Evolutionary conservation across 2,113 vertebrate species (phyloP).

Genomic region (Sporophila hypoxantha): DNA sequence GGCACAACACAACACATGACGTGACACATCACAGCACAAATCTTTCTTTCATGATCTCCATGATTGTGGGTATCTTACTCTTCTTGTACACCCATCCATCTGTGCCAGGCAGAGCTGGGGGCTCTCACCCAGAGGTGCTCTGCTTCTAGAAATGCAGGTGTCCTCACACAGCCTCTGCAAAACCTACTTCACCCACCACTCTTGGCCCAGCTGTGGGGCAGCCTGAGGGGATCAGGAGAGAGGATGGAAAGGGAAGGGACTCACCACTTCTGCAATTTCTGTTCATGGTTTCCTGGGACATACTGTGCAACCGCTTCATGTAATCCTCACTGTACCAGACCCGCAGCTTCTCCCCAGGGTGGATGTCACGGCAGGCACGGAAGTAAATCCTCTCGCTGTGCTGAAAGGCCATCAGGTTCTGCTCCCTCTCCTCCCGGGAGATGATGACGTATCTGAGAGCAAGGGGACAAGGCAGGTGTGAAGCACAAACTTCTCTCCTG

Average conservation of each 20-base stretch:
- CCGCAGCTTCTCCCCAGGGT: slow-evolving; percentile 80
- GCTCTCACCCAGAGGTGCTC: background rate
- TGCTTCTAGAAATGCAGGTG: background rate
- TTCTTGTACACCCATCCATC: background rate
- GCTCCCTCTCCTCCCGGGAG: slow-evolving; percentile 83
- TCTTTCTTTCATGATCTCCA: background rate
- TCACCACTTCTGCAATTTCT: slow-evolving; percentile 83
- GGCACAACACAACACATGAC: background rate
- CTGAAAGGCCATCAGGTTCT: slow-evolving; percentile 91
- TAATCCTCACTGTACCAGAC: slow-evolving; percentile 95
- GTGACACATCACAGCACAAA: background rate
- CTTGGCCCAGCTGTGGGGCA: background rate
- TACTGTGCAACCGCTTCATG: slow-evolving; percentile 82
- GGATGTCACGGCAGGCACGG: slow-evolving; percentile 79
- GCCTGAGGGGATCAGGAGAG: background rate
- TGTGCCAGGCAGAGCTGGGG: background rate
- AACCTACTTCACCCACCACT: background rate
- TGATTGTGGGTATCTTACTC: background rate
- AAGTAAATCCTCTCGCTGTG: slow-evolving; percentile 87
- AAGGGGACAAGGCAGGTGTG: slow-evolving; percentile 4
- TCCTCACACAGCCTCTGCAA: background rate
- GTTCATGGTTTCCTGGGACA: slow-evolving; percentile 85
- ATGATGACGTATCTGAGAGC: slow-evolving; percentile 82
- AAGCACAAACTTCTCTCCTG: background rate
- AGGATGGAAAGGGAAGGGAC: background rate